Percentiles rank a stretch among this genome's conserved stretches.
These are phyloP conservation scores for Trichoplax adhaerens DNA, from an alignment of 37 sponge, comb jelly and placozoan genomes.

Conservation along the genomic window DNA sequence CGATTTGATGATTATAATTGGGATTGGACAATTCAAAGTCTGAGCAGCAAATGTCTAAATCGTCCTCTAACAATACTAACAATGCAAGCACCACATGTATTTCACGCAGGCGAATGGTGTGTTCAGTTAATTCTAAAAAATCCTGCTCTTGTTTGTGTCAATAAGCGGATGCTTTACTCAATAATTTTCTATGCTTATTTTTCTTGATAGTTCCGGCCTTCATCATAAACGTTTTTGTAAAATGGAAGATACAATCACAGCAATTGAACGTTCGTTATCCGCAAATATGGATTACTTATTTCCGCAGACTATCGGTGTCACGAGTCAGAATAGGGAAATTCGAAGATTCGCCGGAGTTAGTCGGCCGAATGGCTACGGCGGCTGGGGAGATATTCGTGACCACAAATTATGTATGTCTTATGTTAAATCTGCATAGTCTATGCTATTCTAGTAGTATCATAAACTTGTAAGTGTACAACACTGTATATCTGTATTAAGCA, in stretches of 20 bases:
- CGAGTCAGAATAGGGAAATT: background rate
- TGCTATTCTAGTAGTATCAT: too few relatives aligned
- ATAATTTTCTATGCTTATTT: background rate
- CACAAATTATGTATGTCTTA: constrained; percentile 44
- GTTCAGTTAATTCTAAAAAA: background rate
- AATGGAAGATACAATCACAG: constrained; percentile 7
- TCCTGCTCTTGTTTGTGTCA: background rate
- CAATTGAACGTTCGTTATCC: background rate
- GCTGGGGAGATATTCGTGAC: constrained; percentile 73
- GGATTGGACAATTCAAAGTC: constrained; percentile 59
- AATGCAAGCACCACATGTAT: constrained; percentile 35
- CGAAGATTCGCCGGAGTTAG: background rate
- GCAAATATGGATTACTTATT: constrained; percentile 10
- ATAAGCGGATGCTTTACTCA: too few relatives aligned
- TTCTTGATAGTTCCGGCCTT: constrained; percentile 12
- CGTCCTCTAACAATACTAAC: constrained; percentile 26
- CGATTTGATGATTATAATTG: constrained; percentile 84
- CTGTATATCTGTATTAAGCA: too few relatives aligned
- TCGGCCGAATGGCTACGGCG: constrained; percentile 32
- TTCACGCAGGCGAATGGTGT: constrained; percentile 66
- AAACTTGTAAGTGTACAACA: too few relatives aligned
- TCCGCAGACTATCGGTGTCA: constrained; percentile 10
- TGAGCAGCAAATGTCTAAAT: constrained; percentile 32
- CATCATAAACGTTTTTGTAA: constrained; percentile 28
- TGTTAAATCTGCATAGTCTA: background rate